A percentile compares a stretch with the other conserved stretches of the same genome.
Evolutionary conservation across 2,113 vertebrate genomes (phyloP).

Genomic region (Pelusios castaneus): DNA sequence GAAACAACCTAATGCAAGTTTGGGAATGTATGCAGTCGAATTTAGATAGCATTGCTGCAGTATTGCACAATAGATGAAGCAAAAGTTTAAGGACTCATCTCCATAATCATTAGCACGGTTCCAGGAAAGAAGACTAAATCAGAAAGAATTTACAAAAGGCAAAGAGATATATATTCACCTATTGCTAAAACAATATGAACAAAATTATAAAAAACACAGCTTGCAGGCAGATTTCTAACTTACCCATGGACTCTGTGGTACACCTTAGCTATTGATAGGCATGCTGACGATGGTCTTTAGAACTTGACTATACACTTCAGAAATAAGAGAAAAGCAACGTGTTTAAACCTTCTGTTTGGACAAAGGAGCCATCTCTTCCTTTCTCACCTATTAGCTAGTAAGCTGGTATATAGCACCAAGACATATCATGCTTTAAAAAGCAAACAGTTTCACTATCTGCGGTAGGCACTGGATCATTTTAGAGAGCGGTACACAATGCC

Average conservation of each 20-base stretch:
- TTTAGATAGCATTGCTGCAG: not conserved
- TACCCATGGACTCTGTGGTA: conserved; percentile 11
- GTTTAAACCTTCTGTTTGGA: conserved; percentile 67
- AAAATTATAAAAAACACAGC: not conserved
- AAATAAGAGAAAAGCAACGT: conserved; percentile 48
- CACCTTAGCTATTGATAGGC: conserved; percentile 45
- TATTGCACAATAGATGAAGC: not conserved
- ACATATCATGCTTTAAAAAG: conserved; percentile 61
- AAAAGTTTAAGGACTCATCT: not conserved
- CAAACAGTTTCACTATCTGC: conserved; percentile 27
- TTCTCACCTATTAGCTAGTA: conserved; percentile 61
- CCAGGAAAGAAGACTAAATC: conserved; percentile 5
- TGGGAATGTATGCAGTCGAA: not conserved
- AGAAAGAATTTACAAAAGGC: not conserved
- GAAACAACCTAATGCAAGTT: not conserved
- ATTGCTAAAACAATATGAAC: not conserved
- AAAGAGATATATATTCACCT: not conserved
- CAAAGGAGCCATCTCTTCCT: conserved; percentile 55
- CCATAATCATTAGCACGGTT: not conserved
- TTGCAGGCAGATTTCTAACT: conserved; percentile 29
- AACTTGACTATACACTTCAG: conserved; percentile 68
- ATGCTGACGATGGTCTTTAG: conserved; percentile 45
- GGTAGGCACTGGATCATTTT: conserved; percentile 54
- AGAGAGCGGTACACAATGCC: conserved; percentile 45
- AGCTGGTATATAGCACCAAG: conserved; percentile 31